Evolutionary conservation across 1,140 invertebrate species (phyloP).

Genomic region (Drosophila tropicalis): DNA sequence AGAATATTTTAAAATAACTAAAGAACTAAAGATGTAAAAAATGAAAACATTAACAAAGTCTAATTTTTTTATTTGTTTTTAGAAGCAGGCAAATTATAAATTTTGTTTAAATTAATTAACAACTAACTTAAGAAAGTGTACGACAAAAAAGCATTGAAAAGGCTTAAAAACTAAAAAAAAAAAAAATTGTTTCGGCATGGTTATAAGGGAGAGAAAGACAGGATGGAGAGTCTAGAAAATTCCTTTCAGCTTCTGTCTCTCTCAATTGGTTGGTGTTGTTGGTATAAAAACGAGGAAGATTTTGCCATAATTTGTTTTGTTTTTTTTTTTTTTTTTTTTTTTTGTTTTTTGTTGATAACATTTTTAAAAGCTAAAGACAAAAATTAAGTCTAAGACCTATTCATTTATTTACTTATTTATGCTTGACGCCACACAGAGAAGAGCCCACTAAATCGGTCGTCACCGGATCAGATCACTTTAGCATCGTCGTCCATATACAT

Average conservation of each 20-base stretch:
- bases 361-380: constrained; percentile 62
- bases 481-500: constrained; percentile 68
- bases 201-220: neutral
- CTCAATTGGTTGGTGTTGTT: constrained; percentile 4
- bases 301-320: constrained; percentile 37
- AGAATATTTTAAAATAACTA: neutral
- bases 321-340: neutral
- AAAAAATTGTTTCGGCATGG: constrained; percentile 59
- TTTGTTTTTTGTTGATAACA: constrained; percentile 42
- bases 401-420: constrained; percentile 72
- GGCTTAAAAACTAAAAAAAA: constrained; percentile 66
- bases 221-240: constrained; percentile 32
- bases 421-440: constrained; percentile 64
- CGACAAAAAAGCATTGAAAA: constrained; percentile 71
- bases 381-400: constrained; percentile 75
- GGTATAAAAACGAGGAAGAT: constrained; percentile 70
- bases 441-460: constrained; percentile 29
- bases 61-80: constrained; percentile 63
- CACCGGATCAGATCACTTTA: constrained; percentile 72
- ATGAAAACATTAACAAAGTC: constrained; percentile 31
- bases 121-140: constrained; percentile 74
- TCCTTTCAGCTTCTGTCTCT: constrained; percentile 25
- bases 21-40: constrained; percentile 15
- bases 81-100: constrained; percentile 56
- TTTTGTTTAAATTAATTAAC: constrained; percentile 58